Evolutionary conservation across 2,888 invertebrate species (phyloP).

Genomic region (Tryphoninae sp.): DNA sequence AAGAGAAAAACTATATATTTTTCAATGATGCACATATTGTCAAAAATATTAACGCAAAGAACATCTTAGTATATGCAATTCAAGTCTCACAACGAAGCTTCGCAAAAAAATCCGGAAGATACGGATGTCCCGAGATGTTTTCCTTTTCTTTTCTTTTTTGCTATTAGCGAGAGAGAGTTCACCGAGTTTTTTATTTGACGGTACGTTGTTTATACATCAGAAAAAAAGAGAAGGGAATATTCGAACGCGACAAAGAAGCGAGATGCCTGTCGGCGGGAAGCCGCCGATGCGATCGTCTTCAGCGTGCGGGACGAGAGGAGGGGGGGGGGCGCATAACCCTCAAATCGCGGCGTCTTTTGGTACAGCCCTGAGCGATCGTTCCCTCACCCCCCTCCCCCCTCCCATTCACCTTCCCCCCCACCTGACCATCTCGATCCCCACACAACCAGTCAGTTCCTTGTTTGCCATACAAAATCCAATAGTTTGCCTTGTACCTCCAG

Average conservation of each 20-base stretch:
- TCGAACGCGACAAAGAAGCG: slow-evolving; percentile 30
- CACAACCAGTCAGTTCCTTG: slow-evolving; percentile 81
- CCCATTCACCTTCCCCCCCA: slow-evolving; percentile 61
- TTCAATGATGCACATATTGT: neutral
- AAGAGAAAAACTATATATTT: neutral
- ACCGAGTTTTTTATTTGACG: neutral
- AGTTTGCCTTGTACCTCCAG: slow-evolving; percentile 80
- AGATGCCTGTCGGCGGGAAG: slow-evolving; percentile 18
- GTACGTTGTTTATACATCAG: neutral
- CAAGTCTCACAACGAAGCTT: neutral
- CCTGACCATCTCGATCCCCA: slow-evolving; percentile 72
- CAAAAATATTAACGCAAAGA: neutral
- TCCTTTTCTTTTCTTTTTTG: neutral
- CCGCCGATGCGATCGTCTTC: slow-evolving; percentile 16
- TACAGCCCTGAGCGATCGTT: slow-evolving; percentile 74
- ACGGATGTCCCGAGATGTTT: neutral
- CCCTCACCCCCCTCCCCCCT: slow-evolving; percentile 64
- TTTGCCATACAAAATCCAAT: slow-evolving; percentile 82
- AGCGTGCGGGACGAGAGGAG: neutral
- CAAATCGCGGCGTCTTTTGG: slow-evolving; percentile 59
- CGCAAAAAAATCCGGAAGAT: neutral
- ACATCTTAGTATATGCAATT: neutral
- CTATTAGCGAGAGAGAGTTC: neutral
- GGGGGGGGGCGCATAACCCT: neutral
- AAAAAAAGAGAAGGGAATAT: neutral